Evolutionary conservation across 2,888 invertebrate species (phyloP).

Genomic region (Litoditis marina): DNA sequence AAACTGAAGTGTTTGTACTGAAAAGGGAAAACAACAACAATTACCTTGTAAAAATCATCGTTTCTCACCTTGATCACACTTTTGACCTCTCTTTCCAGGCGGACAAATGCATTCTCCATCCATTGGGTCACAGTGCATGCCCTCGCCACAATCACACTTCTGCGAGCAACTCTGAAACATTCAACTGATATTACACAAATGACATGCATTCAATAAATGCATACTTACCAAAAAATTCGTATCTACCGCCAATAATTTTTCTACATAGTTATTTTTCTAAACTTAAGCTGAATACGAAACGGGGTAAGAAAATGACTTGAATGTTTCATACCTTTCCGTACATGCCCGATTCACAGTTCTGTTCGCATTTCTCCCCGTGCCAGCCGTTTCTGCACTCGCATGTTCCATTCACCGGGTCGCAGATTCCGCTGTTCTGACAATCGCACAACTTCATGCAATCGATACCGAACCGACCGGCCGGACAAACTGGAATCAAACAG

Average conservation of each 20-base stretch:
- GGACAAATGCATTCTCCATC: slow-evolving; percentile 57
- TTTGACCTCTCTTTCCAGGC: slow-evolving; percentile 49
- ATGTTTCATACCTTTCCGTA: slow-evolving; percentile 74
- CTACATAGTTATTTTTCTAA: no score
- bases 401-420: slow-evolving; percentile 42
- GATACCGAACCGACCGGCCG: slow-evolving; percentile 55
- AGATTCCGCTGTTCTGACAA: slow-evolving; percentile 58
- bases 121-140: slow-evolving; percentile 52
- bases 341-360: slow-evolving; percentile 77
- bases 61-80: slow-evolving; percentile 32
- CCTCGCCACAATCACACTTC: slow-evolving; percentile 42
- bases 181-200: background rate
- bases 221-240: no score
- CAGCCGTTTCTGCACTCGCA: slow-evolving; percentile 62
- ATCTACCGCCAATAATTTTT: no score
- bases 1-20: no score
- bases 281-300: no score
- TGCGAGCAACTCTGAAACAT: slow-evolving; percentile 23
- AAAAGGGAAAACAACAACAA: background rate
- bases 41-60: no score
- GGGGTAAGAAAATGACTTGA: no score
- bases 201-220: background rate
- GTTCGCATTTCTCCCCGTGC: slow-evolving; percentile 50
- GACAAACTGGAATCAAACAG: slow-evolving; percentile 60
- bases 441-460: slow-evolving; percentile 57